Evolutionary conservation across 2,113 vertebrate genomes (phyloP), one percentile per base, ranked within the genome.

Genomic region (Ciconia boyciana): DNA sequence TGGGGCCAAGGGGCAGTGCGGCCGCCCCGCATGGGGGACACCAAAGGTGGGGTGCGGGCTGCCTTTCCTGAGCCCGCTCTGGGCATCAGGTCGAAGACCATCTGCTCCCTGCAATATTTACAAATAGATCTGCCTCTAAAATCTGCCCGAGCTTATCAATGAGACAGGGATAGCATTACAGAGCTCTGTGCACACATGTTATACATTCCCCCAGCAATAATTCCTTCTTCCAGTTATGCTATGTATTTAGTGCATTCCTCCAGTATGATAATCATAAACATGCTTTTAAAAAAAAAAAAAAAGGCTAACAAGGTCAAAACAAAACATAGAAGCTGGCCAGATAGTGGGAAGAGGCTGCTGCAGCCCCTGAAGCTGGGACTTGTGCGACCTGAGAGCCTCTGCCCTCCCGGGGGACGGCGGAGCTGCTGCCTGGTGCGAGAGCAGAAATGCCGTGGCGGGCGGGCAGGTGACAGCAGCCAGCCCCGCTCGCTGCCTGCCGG

Each of bases 181-280:
- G 89, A 87, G 77, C 87, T 69, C 19, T 57, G 71, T 1, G 13
- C 96, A 95, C 97, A 97, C 90, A 74, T 96, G 94, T 93, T 97
- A 52, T 31, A 65, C 49, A 92, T 95, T 96, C 76, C 65, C 74
- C 60, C 80, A 60, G 69, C 89, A 96, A 76, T 90, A 95, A 90
- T 91, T 96, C 82, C 83, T 96, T 96, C 87, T 84, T 96, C 83
- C 43, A 91, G 89, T 93, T 96, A 95, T 90, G 88, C 83, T 93
- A 75, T 65, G 49, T 95, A 77, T 90, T 96, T 93, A 95, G 80
- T 82, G 48, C 94, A 84, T 95, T 97, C 86, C 77, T 92, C 29
- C 76, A 60, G 57, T 51, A 81, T 87, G 88, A 78, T 96, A 97
- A 96, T 96, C 90, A 94, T 87, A 95, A 96, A 95, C 93, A 95